Base-by-base conservation (phyloP, 2,797 vertebrate genomes). In the Vultur gryphus region DNA sequence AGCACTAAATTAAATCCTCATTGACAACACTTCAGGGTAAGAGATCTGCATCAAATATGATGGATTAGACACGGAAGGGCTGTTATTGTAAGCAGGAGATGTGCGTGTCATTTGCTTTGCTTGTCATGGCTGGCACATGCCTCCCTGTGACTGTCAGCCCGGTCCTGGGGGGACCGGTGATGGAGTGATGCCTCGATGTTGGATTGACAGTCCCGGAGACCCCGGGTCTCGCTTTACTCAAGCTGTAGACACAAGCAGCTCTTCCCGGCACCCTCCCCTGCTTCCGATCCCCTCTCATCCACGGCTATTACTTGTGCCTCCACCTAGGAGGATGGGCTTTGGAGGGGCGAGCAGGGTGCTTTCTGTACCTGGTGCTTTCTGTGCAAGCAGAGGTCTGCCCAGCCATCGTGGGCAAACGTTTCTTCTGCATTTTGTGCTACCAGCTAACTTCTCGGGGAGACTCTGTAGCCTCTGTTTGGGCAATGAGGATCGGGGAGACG, bases 1-100 rank as follows among this genome's bases (percentile, higher is more conserved):
- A 98, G 97, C 96, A 97, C 89, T 96, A 98, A 98, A 98, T 98
- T 98, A 98, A 97, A 97, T 98, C 93, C 97, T 97, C 97, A 97
- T 97, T 73, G 95, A 97, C 97, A 97, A 95, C 95, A 97, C 97
- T 97, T 94, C 77, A 87, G 95, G 97, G 82, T 91, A 93, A 96
- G 95, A 84, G 95, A 97, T 96, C 88, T 91, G 97, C 94, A 97
- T 96, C 73, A 33, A 84, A 88, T 96, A 97, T 98, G 97, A 98
- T 97, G 96, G 97, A 98, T 98, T 98, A 92, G 97, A 94, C 93
- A 97, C 71, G 92, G 97, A 91, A 92, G 95, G 97, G 95, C 96
- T 90, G 94, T 94, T 93, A 66, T 58, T 87, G 92, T 95, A 91
- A 89, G 90, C 84, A 55, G 88, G 94, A 89, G 67, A 77, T 19